Evolutionary conservation across 2,888 invertebrate genomes (phyloP), one percentile per base, ranked within the genome.

Genomic region (Scaeva pyrastri): DNA sequence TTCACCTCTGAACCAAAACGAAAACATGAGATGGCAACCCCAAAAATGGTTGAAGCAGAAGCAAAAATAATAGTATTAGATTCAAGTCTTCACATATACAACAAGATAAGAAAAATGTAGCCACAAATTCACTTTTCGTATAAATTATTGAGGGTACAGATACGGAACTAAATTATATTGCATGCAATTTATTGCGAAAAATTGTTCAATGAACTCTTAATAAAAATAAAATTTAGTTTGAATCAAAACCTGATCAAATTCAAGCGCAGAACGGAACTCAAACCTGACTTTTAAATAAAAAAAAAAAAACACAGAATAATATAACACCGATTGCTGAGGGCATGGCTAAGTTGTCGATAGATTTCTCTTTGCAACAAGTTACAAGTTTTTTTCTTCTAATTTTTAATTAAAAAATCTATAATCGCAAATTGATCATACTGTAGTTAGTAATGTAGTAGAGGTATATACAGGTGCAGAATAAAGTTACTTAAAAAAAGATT

Each of bases 161-260:
- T 50, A 85, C 85, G 85, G 85, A 85, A 85, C 85, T 81, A 62
- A 83, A 78, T 31, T 14, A 26, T 79, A 73, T 73, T 85, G 81
- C 45, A 68, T 77, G 76, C 70, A 70, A 81, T 68, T 77, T 81
- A 68, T 55, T 85, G 48, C 70, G 60, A 62, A 48, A 77, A 16
- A 76, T 73, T 80, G 80, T 85, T 73, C 85, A 85, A 81, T 85
- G 85, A 85, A 85, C 85, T 85, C 81, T 52, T 26, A 56, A 64
- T 50, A 43, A n/a, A 55, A 5, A 31, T n/a, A 31, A 31, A 31
- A 7, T 31, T 31, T 64, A 76, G 31, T 74, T 84, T 58, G 58
- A 12, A 7, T 16, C 31, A 62, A n/a, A 85, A 81, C 85, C 60
- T 76, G 80, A 80, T 76, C 50, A 43, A 68, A 76, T 80, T 56